Base-by-base conservation (phyloP, 2,113 vertebrate genomes). In the Melanerpes formicivorus region DNA sequence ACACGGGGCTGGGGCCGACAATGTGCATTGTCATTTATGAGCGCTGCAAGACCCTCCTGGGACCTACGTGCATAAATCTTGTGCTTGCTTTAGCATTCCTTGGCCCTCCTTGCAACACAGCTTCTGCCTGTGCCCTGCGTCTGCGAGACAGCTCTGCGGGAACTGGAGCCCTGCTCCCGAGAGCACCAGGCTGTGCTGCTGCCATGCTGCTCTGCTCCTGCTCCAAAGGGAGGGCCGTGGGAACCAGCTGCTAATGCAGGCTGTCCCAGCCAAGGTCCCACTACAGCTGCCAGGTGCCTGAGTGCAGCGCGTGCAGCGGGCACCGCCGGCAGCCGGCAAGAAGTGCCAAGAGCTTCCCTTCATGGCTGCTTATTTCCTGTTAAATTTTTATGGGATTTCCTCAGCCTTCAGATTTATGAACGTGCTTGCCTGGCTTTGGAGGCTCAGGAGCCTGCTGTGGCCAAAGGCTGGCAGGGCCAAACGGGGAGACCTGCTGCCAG, bases 1-100 rank as follows among this genome's bases (percentile, higher is more conserved):
- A 83, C 79, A 21, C 29, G 11, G 67, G 42, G 30, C n/a, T 23
- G 92, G 78, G 92, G 77, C 48, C 0, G 40, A 95, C 93, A 93
- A 93, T 89, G 37, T 37, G 75, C 44, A 92, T 95, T 95, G 95
- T 95, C 81, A 80, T 87, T 95, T 92, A 73, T 80, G 84, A 92
- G 84, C 79, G 14, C 75, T 89, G 50, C 14, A 79, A 88, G 75
- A 87, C 75, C 75, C 94, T 87, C 75, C 75, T 18, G 91, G 90
- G 90, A 95, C 64, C 64, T 73, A 27, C 4, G 3, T 76, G 64
- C 75, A 89, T 95, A 95, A 96, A 95, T 92, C 81, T 80, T 52
- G 46, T 14, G 29, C 70, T 82, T 80, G 78, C 84, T 87, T 70
- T 15, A 76, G 64, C 67, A 23, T 91, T 92, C 64, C 70, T 84